Conservation (phyloP, 2,113 vertebrate species). For the Meleagris gallopavo region DNA sequence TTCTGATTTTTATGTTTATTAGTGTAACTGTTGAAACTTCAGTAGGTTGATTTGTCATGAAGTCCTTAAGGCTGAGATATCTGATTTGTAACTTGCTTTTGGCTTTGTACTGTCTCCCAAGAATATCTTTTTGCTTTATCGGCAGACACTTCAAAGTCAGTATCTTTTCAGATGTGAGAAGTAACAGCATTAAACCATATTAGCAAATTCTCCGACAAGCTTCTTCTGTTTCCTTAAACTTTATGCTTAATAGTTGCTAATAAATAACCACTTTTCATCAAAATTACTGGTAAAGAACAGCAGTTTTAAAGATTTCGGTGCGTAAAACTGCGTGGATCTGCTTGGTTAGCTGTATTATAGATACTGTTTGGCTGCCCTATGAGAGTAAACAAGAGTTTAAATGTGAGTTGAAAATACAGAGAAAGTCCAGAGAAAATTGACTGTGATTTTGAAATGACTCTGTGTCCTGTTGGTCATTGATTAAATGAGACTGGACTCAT, state of each 20-base stretch:
- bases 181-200: conserved; percentile 22
- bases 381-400: neutral
- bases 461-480: neutral
- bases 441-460: conserved; percentile 13
- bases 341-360: neutral
- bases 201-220: conserved; percentile 42
- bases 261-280: conserved; percentile 34
- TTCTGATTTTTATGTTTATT: neutral
- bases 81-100: conserved; percentile 11
- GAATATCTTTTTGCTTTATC: conserved; percentile 17
- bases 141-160: neutral
- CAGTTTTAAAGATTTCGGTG: neutral
- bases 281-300: conserved; percentile 7
- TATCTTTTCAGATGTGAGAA: conserved; percentile 36
- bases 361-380: neutral
- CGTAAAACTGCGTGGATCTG: conserved; percentile 5
- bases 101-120: conserved; percentile 2
- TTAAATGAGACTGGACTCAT: conserved; percentile 10
- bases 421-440: neutral
- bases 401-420: neutral
- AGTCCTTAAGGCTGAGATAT: neutral
- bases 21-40: neutral
- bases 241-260: neutral
- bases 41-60: neutral
- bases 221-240: conserved; percentile 28